Evolutionary conservation across 2,797 vertebrate species (phyloP), one percentile per base, ranked within the genome.

Genomic region (Meda fulgida): DNA sequence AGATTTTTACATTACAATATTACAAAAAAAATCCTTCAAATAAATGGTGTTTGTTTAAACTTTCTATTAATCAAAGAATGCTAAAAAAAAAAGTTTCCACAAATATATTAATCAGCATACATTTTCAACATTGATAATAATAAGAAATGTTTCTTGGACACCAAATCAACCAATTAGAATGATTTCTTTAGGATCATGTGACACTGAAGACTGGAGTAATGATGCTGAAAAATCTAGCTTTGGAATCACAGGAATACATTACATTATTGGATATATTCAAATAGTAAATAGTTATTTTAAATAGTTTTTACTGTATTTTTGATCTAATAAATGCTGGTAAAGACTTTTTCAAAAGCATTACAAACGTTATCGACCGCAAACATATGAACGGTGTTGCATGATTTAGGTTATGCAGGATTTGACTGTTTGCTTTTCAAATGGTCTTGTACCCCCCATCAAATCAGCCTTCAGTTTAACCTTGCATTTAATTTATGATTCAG

Each of bases 401-500:
- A 60, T 65, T 46, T 55, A 34, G 29, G n/a, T 43, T 63, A 75
- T 65, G 21, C 11, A 36, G 8, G 29, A 55, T 51, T 70, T 84
- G 2, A 69, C 63, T 58, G 21, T 63, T 48, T 48, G n/a, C 38
- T 29, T 78, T 78, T 38, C 4, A 53, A 29, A 53, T 26, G 2
- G 7, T 69, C 48, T 26, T 55, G 31, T 40, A 38, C 7, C 63
- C 63, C 60, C 18, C 19, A 67, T 19, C 26, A 81, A 40, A 70
- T 11, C 8, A 78, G 66, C 34, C 65, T 77, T 73, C 8, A 16
- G 55, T 84, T 76, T 63, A 71, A 77, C 31, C 38, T 77, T 34
- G 26, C 0, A 0, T 48, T 83, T 58, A 72, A 73, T 82, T n/a
- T n/a, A 81, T 85, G 69, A 87, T 29, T 81, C 72, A 51, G 4